Conservation (phyloP, 2,113 vertebrate genomes). For the Ramphastos sulfuratus region DNA sequence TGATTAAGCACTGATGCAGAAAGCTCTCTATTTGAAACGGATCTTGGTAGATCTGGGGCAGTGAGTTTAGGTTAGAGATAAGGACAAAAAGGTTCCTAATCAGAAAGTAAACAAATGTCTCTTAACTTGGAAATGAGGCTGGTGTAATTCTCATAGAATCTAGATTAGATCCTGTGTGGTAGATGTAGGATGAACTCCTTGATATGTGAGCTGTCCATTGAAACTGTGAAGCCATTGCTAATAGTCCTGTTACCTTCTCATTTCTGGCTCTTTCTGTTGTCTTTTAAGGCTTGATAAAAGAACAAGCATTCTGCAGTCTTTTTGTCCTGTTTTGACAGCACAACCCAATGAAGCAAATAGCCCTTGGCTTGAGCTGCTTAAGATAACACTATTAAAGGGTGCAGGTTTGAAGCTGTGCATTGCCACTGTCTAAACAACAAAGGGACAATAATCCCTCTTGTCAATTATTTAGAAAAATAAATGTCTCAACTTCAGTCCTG, state of each 20-base stretch:
- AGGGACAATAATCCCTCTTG: background rate
- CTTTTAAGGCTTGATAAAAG: background rate
- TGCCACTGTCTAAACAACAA: background rate
- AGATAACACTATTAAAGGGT: background rate
- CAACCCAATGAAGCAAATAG: background rate
- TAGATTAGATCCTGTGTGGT: background rate
- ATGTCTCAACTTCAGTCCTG: background rate
- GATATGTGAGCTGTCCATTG: background rate
- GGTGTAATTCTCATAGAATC: background rate
- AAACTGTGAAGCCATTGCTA: background rate
- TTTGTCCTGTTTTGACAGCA: background rate
- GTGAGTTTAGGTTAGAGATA: background rate
- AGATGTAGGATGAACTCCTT: background rate
- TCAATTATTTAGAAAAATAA: background rate
- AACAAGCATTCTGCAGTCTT: background rate
- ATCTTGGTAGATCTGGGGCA: slow-evolving; percentile 71
- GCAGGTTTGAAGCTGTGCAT: background rate
- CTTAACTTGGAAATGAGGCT: background rate
- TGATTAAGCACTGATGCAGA: slow-evolving; percentile 68
- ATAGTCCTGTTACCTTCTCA: background rate
- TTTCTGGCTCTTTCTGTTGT: background rate
- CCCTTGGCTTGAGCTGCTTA: background rate
- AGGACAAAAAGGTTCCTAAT: background rate
- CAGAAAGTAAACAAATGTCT: background rate
- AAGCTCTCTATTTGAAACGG: slow-evolving; percentile 46